Percentiles rank a stretch among this genome's conserved stretches.
Conservation (phyloP, 1,140 invertebrate genomes). For the Pachypeltis micranthus region DNA sequence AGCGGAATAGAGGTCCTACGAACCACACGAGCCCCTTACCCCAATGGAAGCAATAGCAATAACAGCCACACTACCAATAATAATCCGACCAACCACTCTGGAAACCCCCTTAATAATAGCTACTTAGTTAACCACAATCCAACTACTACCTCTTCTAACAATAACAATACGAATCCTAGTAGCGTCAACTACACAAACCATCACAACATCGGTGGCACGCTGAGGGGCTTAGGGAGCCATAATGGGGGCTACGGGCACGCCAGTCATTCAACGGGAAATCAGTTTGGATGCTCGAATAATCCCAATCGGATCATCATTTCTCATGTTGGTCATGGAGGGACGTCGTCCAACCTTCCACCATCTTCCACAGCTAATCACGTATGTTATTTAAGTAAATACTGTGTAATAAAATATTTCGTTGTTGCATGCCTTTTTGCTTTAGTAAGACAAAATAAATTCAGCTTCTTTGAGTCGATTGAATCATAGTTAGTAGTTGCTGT, state of each 20-base stretch:
- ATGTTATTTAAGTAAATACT: no score
- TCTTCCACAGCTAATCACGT: neutral
- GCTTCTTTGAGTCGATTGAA: no score
- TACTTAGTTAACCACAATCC: constrained; percentile 13
- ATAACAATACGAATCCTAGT: neutral
- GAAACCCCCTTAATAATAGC: neutral
- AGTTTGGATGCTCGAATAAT: neutral
- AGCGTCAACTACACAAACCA: neutral
- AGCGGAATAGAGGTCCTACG: constrained; percentile 47
- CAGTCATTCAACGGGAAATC: neutral
- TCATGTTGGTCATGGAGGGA: neutral
- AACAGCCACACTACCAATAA: constrained; percentile 16
- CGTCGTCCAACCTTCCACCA: neutral
- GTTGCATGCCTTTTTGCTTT: no score
- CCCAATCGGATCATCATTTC: neutral
- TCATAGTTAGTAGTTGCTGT: no score
- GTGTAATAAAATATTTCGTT: no score
- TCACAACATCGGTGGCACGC: neutral
- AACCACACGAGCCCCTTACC: constrained; percentile 31
- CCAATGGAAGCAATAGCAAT: constrained; percentile 1
- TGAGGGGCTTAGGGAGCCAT: neutral
- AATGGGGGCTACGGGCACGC: neutral
- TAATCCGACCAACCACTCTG: neutral
- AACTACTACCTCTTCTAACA: no score
- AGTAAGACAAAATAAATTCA: no score